These are phyloP conservation scores for Neopelma chrysocephalum DNA, from an alignment of 2,797 vertebrate species.

Conservation along the genomic window DNA sequence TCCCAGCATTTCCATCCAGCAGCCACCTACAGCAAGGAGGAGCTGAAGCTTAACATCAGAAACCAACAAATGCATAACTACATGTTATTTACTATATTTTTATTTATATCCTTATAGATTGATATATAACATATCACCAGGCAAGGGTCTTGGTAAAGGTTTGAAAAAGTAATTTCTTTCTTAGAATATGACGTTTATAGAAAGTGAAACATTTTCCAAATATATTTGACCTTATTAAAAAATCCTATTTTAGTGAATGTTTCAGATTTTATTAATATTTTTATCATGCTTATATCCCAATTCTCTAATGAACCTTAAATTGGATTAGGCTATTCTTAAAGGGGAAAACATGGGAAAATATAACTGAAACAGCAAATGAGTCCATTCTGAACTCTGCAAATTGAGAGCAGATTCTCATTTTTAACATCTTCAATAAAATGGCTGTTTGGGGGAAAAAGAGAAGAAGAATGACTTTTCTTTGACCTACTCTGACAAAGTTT, in stretches of 20 bases:
- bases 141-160: not conserved
- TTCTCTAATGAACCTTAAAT: slow-evolving; percentile 54
- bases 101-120: not conserved
- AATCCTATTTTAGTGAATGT: slow-evolving; percentile 5
- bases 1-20: not conserved
- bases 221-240: slow-evolving; percentile 62
- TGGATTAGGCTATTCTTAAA: slow-evolving; percentile 40
- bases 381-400: slow-evolving; percentile 33
- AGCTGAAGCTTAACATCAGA: not conserved
- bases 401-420: slow-evolving; percentile 34
- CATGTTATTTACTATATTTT: not conserved
- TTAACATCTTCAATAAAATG: slow-evolving; percentile 19
- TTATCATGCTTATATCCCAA: slow-evolving; percentile 45
- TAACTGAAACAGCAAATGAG: not conserved
- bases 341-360: not conserved
- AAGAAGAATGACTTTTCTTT: slow-evolving; percentile 28
- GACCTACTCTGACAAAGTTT: slow-evolving; percentile 29
- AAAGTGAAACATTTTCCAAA: slow-evolving; percentile 36
- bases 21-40: not conserved
- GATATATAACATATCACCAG: not conserved
- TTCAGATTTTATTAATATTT: slow-evolving; percentile 39
- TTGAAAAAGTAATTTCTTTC: not conserved
- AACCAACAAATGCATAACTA: not conserved
- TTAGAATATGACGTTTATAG: not conserved
- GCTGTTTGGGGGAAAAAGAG: not conserved